Evolutionary conservation across 2,113 vertebrate genomes (phyloP), one percentile per base, ranked within the genome.

Genomic region (Dipodomys ordii): DNA sequence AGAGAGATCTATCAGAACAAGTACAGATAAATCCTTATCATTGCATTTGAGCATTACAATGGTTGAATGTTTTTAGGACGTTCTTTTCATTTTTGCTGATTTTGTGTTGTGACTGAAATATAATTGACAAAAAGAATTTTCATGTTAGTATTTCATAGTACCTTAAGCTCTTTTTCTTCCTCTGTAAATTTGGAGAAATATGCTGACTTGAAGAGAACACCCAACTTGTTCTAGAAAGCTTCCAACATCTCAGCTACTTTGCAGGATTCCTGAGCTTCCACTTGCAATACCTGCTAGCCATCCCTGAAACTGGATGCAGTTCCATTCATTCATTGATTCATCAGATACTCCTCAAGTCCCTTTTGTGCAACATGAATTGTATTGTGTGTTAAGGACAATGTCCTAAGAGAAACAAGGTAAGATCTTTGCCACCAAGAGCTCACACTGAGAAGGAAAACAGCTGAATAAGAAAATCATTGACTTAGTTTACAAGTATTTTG

Each of bases 51-150:
- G 25, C 39, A 64, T 74, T 88, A 44, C 4, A 57, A 18, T 57
- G n/a, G 60, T 89, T 64, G 22, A 91, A 81, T 16, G 74, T 86
- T 83, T 79, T 53, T 92, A 69, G 44, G 18, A 87, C 71, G 8
- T 22, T 30, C 20, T 91, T 83, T 89, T 83, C 67, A 71, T 62
- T 92, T 92, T 88, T 91, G 4, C 88, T 94, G 44, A 39, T 27
- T 77, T 93, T 83, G 27, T 69, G 28, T 82, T 90, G 4, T 79
- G 18, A 91, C 22, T 90, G 13, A 95, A 91, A 88, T 68, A n/a
- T 57, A 57, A 57, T 16, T 64, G 65, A 65, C 46, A 30, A 87
- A 93, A 88, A 81, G 39, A 57, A 73, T 28, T 92, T 92, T 85
- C 49, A 91, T 22, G 78, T 77, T 77, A 81, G 9, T 68, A 57